phyloP scores from a whole-genome alignment of 2,888 invertebrate species.

The Hemistola chrysoprasaria region DNA sequence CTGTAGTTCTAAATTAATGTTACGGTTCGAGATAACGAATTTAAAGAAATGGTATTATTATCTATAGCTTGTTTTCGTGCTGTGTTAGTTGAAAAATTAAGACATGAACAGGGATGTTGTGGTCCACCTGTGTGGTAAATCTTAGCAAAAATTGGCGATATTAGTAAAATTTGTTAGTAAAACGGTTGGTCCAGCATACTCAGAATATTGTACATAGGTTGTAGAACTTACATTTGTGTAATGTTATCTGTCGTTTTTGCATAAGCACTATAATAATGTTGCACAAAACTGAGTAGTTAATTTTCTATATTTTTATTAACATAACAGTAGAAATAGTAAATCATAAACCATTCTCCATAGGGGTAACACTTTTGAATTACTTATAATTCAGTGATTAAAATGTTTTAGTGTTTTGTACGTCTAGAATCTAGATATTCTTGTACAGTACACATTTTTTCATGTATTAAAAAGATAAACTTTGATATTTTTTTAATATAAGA shows the following conservation, averaged over 20 bases:
- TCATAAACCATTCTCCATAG: too few species aligned
- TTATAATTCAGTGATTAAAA: too few species aligned
- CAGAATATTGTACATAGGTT: too few species aligned
- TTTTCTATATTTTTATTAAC: too few species aligned
- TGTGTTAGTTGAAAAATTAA: conserved; percentile 1
- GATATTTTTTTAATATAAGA: not conserved
- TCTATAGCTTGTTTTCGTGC: not conserved
- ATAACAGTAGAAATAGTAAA: not conserved
- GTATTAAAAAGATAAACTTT: not conserved
- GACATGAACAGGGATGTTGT: conserved; percentile 15
- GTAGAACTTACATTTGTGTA: not conserved
- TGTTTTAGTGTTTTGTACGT: too few species aligned
- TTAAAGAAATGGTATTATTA: conserved; percentile 2
- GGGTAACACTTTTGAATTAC: too few species aligned
- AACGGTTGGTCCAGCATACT: too few species aligned
- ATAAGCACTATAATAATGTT: conserved; percentile 8
- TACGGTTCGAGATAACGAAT: not conserved
- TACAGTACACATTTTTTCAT: not conserved
- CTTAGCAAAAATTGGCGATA: too few species aligned
- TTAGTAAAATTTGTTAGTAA: too few species aligned
- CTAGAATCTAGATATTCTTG: conserved; percentile 1
- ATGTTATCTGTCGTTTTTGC: conserved; percentile 16
- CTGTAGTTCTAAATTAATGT: too few species aligned
- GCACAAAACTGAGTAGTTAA: conserved; percentile 21
- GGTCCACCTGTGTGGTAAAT: conserved; percentile 8